These are phyloP conservation scores for Heliopora coerulea DNA, from an alignment of 92 coral and sea anemone species.

Conservation along the genomic window DNA sequence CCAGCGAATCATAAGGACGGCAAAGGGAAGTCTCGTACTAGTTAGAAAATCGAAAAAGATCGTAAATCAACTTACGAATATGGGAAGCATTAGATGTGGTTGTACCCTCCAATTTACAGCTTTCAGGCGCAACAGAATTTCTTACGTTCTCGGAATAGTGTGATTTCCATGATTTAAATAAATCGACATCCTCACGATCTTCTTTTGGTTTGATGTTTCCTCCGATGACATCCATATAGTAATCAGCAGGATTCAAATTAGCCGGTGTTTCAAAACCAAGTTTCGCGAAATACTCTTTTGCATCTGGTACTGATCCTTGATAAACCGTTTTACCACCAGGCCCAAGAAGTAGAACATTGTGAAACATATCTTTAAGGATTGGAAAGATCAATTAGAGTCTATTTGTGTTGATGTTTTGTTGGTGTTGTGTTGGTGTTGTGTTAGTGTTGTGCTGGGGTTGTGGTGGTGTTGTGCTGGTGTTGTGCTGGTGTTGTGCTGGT, in stretches of 20 bases:
- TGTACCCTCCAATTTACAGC: too few relatives aligned
- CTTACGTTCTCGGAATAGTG: slow-evolving; percentile 24
- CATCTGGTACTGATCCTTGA: slow-evolving; percentile 68
- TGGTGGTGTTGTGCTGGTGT: too few relatives aligned
- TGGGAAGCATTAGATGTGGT: too few relatives aligned
- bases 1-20: too few relatives aligned
- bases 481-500: too few relatives aligned
- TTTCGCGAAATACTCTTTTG: slow-evolving; percentile 56
- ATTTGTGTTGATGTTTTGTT: too few relatives aligned
- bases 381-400: background rate
- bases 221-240: slow-evolving; percentile 87
- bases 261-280: slow-evolving; percentile 62
- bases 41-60: too few relatives aligned
- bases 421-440: too few relatives aligned
- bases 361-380: slow-evolving; percentile 56
- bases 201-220: slow-evolving; percentile 44
- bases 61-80: too few relatives aligned
- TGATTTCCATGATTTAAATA: slow-evolving; percentile 38
- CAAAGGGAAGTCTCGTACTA: too few relatives aligned
- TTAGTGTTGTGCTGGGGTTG: too few relatives aligned
- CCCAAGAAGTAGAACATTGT: slow-evolving; percentile 77
- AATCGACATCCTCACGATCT: slow-evolving; percentile 9
- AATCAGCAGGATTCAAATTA: slow-evolving; percentile 85
- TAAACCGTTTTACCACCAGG: slow-evolving; percentile 86
- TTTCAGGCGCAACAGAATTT: too few relatives aligned